A percentile compares a stretch with the other conserved stretches of the same genome.
These are phyloP conservation scores for Microplitis manilae DNA, from an alignment of 2,888 invertebrate genomes.

Conservation along the genomic window DNA sequence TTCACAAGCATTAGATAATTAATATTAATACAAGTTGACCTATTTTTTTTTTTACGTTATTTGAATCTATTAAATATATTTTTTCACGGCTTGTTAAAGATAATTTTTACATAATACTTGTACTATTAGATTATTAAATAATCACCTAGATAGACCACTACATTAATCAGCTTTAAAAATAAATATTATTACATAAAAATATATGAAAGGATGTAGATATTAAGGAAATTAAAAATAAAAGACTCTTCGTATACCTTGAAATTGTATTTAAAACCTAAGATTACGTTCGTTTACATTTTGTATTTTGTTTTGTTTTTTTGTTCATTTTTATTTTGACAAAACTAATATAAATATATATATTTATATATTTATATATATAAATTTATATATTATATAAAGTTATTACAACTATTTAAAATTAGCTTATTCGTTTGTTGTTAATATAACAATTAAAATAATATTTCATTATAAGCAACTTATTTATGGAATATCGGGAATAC, in stretches of 20 bases:
- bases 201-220: slow-evolving; percentile 24
- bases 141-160: slow-evolving; percentile 19
- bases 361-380: neutral
- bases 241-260: slow-evolving; percentile 35
- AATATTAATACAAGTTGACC: slow-evolving; percentile 14
- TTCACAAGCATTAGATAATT: slow-evolving; percentile 31
- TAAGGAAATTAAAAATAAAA: slow-evolving; percentile 33
- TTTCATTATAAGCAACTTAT: slow-evolving; percentile 16
- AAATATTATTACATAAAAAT: neutral
- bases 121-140: slow-evolving; percentile 2
- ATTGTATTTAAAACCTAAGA: slow-evolving; percentile 39
- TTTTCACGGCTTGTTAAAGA: neutral
- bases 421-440: slow-evolving; percentile 37
- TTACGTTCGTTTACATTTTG: slow-evolving; percentile 41
- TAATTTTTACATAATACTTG: slow-evolving; percentile 5
- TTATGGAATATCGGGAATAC: slow-evolving; percentile 4
- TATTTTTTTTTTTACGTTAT: slow-evolving; percentile 6
- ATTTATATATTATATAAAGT: slow-evolving; percentile 19
- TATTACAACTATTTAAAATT: slow-evolving; percentile 34
- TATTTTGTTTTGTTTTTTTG: slow-evolving; percentile 28
- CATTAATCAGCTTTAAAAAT: slow-evolving; percentile 11
- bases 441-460: slow-evolving; percentile 39
- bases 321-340: slow-evolving; percentile 21
- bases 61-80: neutral
- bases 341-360: slow-evolving; percentile 16